Evolutionary conservation across 2,888 invertebrate genomes (phyloP).

Genomic region (Autographa pulchrina): DNA sequence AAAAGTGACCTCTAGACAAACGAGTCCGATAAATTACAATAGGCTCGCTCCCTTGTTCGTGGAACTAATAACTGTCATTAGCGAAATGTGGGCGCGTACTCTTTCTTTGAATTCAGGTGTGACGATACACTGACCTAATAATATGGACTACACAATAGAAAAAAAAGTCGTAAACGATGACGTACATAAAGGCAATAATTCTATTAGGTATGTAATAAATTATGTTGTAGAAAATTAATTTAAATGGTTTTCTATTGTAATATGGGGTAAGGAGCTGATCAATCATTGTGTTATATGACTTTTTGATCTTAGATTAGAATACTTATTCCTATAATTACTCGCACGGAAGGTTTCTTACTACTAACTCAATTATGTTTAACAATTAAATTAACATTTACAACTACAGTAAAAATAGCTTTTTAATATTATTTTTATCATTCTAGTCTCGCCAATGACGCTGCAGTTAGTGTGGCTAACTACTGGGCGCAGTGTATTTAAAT

Average conservation of each 20-base stretch:
- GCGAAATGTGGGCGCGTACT: slow-evolving; percentile 4
- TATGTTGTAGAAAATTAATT: neutral
- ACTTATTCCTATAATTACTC: slow-evolving; percentile 1
- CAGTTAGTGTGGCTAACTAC: too few species aligned
- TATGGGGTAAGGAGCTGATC: neutral
- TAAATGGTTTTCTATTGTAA: neutral
- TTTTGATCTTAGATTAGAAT: neutral
- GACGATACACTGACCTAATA: slow-evolving; percentile 1
- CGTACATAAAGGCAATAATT: too few species aligned
- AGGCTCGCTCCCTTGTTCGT: slow-evolving; percentile 2
- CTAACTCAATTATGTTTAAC: neutral
- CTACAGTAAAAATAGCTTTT: neutral
- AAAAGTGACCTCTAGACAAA: neutral
- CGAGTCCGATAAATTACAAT: slow-evolving; percentile 2
- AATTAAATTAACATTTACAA: neutral
- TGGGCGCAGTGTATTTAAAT: too few species aligned
- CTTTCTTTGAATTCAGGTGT: neutral
- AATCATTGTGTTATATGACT: neutral
- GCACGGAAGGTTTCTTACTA: neutral
- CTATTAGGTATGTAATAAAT: neutral
- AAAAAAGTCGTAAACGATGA: neutral
- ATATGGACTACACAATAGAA: neutral
- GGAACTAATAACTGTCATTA: slow-evolving; percentile 1
- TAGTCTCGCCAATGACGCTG: too few species aligned
- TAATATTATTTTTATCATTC: too few species aligned